Conservation (phyloP, 2,888 invertebrate species). For the Nysson spinosus region DNA sequence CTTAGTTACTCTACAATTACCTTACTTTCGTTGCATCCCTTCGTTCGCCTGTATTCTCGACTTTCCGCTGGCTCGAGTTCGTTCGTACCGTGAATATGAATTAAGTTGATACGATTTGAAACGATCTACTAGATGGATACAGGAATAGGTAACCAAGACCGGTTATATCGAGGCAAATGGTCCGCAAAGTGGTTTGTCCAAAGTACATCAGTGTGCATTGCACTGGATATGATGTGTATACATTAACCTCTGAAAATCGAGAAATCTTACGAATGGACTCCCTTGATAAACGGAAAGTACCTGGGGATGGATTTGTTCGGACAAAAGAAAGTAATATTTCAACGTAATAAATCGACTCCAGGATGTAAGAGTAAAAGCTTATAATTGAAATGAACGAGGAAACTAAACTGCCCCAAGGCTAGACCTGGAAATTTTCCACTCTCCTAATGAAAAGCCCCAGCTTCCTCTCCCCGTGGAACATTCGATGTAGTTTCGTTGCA, state of each 20-base stretch:
- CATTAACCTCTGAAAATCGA: neutral
- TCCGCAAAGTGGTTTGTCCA: slow-evolving; percentile 55
- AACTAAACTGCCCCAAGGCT: neutral
- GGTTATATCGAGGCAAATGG: slow-evolving; percentile 63
- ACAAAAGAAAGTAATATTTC: no score
- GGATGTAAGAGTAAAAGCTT: neutral
- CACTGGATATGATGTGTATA: slow-evolving; percentile 43
- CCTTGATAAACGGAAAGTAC: neutral
- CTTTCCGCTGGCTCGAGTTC: slow-evolving; percentile 64
- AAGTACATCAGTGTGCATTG: slow-evolving; percentile 54
- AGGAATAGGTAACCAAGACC: slow-evolving; percentile 55
- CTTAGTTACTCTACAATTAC: slow-evolving; percentile 30
- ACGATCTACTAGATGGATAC: slow-evolving; percentile 59
- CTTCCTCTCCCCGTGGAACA: slow-evolving; percentile 15
- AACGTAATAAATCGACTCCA: slow-evolving; percentile 12
- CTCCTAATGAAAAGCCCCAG: slow-evolving; percentile 33
- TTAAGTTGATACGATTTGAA: slow-evolving; percentile 72
- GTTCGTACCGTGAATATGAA: slow-evolving; percentile 70
- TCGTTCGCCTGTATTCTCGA: slow-evolving; percentile 61
- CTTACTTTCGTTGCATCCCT: slow-evolving; percentile 39
- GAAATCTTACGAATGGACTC: neutral
- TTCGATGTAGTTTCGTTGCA: slow-evolving; percentile 22
- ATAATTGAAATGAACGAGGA: slow-evolving; percentile 26
- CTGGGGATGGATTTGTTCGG: neutral
- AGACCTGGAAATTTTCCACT: slow-evolving; percentile 6